phyloP scores from a whole-genome alignment of 1,140 invertebrate genomes.

The Branchinecta lindahli region DNA sequence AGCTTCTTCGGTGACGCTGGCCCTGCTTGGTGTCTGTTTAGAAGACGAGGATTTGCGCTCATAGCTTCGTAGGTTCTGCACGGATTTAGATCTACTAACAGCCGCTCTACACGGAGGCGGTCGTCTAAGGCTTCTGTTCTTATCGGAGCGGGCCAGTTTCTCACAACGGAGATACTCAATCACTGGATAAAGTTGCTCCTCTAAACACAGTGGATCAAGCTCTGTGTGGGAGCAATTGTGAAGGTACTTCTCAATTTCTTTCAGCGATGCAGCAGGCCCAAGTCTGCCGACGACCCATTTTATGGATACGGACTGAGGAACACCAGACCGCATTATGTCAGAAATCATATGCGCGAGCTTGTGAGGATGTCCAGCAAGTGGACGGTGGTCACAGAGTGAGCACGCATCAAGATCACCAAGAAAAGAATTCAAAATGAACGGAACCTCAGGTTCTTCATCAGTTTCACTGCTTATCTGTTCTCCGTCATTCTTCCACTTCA shows the following conservation, averaged over 20 bases:
- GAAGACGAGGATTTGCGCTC: not conserved
- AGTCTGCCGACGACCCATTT: not conserved
- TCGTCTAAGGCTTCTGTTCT: not conserved
- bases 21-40: not conserved
- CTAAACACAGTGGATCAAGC: too few relatives aligned
- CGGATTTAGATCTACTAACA: not conserved
- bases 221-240: too few relatives aligned
- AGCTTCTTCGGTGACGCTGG: not conserved
- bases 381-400: not conserved
- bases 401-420: not conserved
- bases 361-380: not conserved
- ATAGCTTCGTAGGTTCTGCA: not conserved
- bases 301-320: not conserved
- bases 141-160: not conserved
- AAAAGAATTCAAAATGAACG: not conserved
- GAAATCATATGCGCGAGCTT: not conserved
- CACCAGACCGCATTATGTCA: not conserved
- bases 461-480: not conserved
- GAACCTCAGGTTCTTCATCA: too few relatives aligned
- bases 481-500: not conserved
- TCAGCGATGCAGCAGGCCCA: not conserved
- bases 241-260: not conserved
- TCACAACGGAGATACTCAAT: not conserved
- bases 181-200: not conserved
- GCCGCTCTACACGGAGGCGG: not conserved